A percentile compares a stretch with the other conserved stretches of the same genome.
Evolutionary conservation across 2,888 invertebrate genomes (phyloP).

Genomic region (Acanthococcus lagerstroemiae): DNA sequence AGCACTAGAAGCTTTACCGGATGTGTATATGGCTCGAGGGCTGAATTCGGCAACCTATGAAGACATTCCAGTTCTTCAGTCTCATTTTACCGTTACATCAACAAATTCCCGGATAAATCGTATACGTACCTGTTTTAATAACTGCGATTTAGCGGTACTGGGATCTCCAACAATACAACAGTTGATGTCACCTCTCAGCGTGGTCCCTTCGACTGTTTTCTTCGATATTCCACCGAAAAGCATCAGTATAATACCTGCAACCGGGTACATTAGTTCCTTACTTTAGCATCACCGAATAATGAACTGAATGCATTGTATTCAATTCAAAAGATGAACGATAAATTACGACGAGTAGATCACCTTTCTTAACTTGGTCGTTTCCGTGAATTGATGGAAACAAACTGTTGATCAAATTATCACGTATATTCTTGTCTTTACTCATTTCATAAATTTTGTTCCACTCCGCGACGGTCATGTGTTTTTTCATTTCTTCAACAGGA

Average conservation of each 20-base stretch:
- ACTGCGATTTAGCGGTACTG: constrained; percentile 95
- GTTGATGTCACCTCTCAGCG: constrained; percentile 91
- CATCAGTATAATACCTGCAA: constrained; percentile 76
- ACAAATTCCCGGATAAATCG: background rate
- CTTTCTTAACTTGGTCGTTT: constrained; percentile 86
- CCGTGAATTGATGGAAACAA: constrained; percentile 95
- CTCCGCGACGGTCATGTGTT: constrained; percentile 86
- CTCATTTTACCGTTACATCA: too few relatives aligned
- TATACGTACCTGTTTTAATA: constrained; percentile 72
- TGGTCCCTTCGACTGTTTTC: constrained; percentile 79
- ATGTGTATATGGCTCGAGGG: constrained; percentile 94
- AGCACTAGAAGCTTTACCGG: constrained; percentile 94
- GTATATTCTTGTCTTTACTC: constrained; percentile 86
- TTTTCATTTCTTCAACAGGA: constrained; percentile 82
- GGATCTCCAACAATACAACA: constrained; percentile 98
- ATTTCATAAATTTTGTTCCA: constrained; percentile 95
- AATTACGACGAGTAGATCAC: constrained; percentile 38
- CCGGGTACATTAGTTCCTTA: background rate
- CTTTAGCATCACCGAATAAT: background rate
- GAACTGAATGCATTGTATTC: background rate
- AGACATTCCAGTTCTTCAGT: constrained; percentile 15
- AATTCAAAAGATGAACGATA: background rate
- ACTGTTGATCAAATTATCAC: constrained; percentile 78
- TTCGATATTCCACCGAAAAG: constrained; percentile 95
- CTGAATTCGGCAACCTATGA: constrained; percentile 70